Evolutionary conservation across 1,140 invertebrate genomes (phyloP), one percentile per base, ranked within the genome.

Genomic region (Papilio aristodemus): DNA sequence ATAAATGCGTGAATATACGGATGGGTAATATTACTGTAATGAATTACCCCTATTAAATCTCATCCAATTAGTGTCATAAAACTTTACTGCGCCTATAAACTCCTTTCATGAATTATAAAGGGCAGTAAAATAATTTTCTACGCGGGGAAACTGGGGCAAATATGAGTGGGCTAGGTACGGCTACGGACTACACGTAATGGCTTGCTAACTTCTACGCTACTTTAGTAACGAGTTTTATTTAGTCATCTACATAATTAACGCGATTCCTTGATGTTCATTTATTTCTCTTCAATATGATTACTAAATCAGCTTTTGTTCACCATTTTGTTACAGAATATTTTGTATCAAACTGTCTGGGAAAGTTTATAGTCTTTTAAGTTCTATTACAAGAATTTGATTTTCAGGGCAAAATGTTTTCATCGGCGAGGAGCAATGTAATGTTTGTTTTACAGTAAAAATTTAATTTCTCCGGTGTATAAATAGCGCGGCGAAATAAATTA

Each of bases 121-220:
- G 63, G 63, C 43, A 32, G 63, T 66, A 66, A 66, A 66, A 66
- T 66, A 66, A 66, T 66, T 66, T 66, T 36, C 41, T 66, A 50
- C 63, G 39, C 39, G 27, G 27, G 22, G 43, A 46, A 64, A 66
- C 39, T 66, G 36, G 63, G 63, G n/a, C 41, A 19, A 50, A 63
- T 63, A 63, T 7, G 37, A 38, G 17, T 38, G 27, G 25, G 43
- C 14, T 66, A 66, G 46, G 46, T 50, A 50, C 41, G 38, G 13
- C 43, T 17, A 7, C 25, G 63, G 19, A 14, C 10, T 59, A 32
- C 25, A 19, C 7, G 22, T 43, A 43, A 43, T 43, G 39, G 17
- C 46, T 54, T 54, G 46, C 17, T 54, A 54, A 54, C 46, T 54
- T 27, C 27, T 58, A 32, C 54, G 25, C 54, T 14, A 58, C 25